phyloP scores from a whole-genome alignment of 2,797 vertebrate genomes.

The Pelodytes ibericus region DNA sequence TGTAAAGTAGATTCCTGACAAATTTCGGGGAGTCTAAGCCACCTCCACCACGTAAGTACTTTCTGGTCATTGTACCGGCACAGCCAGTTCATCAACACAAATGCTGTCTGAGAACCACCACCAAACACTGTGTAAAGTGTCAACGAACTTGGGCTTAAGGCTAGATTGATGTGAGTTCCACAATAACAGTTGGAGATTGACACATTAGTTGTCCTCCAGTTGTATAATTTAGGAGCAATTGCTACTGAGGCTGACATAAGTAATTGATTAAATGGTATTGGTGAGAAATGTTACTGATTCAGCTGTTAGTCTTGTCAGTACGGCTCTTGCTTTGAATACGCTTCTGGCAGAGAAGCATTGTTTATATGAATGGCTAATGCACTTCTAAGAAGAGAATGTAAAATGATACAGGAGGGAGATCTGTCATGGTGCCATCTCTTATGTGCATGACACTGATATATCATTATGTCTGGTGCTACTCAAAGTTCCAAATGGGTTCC shows the following conservation, averaged over 20 bases:
- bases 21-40: too few species aligned
- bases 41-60: too few species aligned
- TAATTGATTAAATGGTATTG: not conserved
- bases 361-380: not conserved
- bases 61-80: too few species aligned
- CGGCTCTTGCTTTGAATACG: not conserved
- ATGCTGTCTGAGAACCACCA: too few species aligned
- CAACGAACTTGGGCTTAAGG: too few species aligned
- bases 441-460: not conserved
- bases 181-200: too few species aligned
- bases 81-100: too few species aligned
- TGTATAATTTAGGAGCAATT: not conserved
- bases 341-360: not conserved
- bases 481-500: not conserved
- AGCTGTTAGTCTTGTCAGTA: not conserved
- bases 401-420: not conserved
- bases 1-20: too few species aligned
- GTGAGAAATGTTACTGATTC: not conserved
- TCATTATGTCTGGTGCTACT: not conserved
- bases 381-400: not conserved
- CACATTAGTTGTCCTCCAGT: too few species aligned
- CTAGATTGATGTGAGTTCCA: too few species aligned
- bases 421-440: not conserved
- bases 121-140: too few species aligned
- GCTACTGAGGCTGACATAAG: not conserved